phyloP scores from a whole-genome alignment of 30 jellyfish, hydroid and myxozoan species.

The Aurelia coerulea region DNA sequence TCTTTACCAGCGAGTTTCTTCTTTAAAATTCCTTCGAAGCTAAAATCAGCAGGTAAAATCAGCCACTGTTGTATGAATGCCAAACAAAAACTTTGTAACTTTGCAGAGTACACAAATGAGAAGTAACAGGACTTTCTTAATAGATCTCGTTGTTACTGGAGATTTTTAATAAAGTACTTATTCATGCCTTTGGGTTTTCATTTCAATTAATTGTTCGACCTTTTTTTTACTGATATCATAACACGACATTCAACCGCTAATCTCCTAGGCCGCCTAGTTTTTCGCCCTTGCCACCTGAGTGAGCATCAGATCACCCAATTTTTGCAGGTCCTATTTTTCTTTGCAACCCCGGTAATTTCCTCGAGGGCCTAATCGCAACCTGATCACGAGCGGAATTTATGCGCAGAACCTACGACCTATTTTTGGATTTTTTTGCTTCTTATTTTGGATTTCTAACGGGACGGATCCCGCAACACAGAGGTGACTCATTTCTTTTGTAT shows the following conservation, averaged over 20 bases:
- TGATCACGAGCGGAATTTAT: neutral
- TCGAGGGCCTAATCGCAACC: constrained; percentile 22
- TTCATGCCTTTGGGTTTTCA: too few species aligned
- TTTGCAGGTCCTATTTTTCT: constrained; percentile 59
- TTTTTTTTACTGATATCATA: constrained; percentile 37
- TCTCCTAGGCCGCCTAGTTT: constrained; percentile 14
- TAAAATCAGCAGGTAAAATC: too few species aligned
- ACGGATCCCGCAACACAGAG: constrained; percentile 29
- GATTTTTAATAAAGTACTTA: too few species aligned
- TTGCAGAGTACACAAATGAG: too few species aligned
- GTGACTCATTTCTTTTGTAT: neutral
- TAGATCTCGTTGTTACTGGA: too few species aligned
- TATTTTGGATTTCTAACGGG: constrained; percentile 26
- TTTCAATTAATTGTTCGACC: constrained; percentile 26
- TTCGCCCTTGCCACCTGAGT: constrained; percentile 75
- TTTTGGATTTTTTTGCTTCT: neutral
- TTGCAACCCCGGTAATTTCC: constrained; percentile 24
- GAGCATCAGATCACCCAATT: constrained; percentile 55
- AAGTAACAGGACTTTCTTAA: too few species aligned
- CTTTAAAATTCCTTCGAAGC: too few species aligned
- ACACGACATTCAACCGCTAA: constrained; percentile 41
- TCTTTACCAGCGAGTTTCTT: too few species aligned
- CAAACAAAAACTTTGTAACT: too few species aligned
- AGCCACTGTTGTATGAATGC: too few species aligned
- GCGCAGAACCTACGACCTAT: constrained; percentile 3